Evolutionary conservation across 2,888 invertebrate genomes (phyloP).

Genomic region (Agrypnus murinus): DNA sequence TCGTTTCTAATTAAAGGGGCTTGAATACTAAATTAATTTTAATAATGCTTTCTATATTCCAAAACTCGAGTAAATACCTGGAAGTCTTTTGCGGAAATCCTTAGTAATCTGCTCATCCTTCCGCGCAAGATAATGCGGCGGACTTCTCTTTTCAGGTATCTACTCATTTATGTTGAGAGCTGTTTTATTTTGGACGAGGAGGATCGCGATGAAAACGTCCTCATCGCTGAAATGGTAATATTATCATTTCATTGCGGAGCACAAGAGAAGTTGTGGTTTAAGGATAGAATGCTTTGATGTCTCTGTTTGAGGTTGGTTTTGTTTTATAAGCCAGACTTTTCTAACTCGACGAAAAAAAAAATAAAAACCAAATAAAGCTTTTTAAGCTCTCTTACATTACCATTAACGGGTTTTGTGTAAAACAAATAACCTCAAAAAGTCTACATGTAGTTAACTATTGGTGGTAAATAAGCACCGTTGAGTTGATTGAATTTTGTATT

Average conservation of each 20-base stretch:
- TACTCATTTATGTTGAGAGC: slow-evolving; percentile 24
- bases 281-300: slow-evolving; percentile 15
- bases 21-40: slow-evolving; percentile 43
- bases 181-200: slow-evolving; percentile 30
- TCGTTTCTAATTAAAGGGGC: slow-evolving; percentile 40
- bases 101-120: slow-evolving; percentile 44
- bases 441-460: background rate
- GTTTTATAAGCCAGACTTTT: slow-evolving; percentile 4
- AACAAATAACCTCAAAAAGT: too few relatives aligned
- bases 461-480: slow-evolving; percentile 24
- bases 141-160: slow-evolving; percentile 34
- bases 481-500: slow-evolving; percentile 34
- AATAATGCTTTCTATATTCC: slow-evolving; percentile 46
- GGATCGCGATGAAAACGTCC: slow-evolving; percentile 20
- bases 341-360: background rate
- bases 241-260: slow-evolving; percentile 25
- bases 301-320: background rate
- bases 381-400: background rate
- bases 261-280: slow-evolving; percentile 4
- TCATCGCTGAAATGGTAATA: slow-evolving; percentile 13
- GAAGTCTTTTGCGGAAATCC: slow-evolving; percentile 51
- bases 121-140: slow-evolving; percentile 38
- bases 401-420: background rate
- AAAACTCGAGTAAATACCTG: slow-evolving; percentile 45
- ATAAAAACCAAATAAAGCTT: background rate